A percentile compares a stretch with the other conserved stretches of the same genome.
Conservation (phyloP, 2,888 invertebrate species). For the Choreutis nemorana region DNA sequence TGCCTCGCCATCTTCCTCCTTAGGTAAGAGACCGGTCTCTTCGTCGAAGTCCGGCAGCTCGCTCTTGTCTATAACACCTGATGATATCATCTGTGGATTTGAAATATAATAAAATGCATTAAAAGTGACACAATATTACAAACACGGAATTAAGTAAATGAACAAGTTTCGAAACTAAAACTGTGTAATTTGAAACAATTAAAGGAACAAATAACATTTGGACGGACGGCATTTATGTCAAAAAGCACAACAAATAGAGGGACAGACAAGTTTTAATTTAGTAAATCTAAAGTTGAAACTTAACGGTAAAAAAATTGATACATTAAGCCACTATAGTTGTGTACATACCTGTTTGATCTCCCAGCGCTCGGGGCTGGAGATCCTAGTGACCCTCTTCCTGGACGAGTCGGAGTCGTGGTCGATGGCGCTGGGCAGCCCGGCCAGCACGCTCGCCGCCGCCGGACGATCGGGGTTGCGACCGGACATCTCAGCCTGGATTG, state of each 20-base stretch:
- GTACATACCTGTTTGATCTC: conserved; percentile 95
- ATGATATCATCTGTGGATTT: conserved; percentile 89
- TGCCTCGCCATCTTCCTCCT: conserved; percentile 93
- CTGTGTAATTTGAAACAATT: too few relatives aligned
- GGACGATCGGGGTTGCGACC: conserved; percentile 92
- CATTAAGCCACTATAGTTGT: not conserved
- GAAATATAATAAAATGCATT: too few relatives aligned
- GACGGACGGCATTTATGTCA: too few relatives aligned
- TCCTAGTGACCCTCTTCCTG: conserved; percentile 85
- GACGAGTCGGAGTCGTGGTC: conserved; percentile 85
- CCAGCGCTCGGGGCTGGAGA: conserved; percentile 97
- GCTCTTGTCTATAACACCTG: conserved; percentile 89
- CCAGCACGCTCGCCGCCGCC: conserved; percentile 65
- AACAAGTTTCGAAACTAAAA: too few relatives aligned
- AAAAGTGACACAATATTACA: too few relatives aligned
- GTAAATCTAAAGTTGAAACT: too few relatives aligned
- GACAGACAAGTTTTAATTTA: too few relatives aligned
- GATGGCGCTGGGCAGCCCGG: conserved; percentile 58
- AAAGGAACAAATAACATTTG: too few relatives aligned
- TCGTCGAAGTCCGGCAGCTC: conserved; percentile 98
- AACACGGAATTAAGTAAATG: too few relatives aligned
- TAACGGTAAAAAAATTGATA: conserved; percentile 1
- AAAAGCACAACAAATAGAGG: too few relatives aligned
- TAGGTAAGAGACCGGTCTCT: conserved; percentile 91
- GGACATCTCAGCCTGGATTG: conserved; percentile 71